Evolutionary conservation across 2,113 vertebrate genomes (phyloP).

Genomic region (Vimba vimba): DNA sequence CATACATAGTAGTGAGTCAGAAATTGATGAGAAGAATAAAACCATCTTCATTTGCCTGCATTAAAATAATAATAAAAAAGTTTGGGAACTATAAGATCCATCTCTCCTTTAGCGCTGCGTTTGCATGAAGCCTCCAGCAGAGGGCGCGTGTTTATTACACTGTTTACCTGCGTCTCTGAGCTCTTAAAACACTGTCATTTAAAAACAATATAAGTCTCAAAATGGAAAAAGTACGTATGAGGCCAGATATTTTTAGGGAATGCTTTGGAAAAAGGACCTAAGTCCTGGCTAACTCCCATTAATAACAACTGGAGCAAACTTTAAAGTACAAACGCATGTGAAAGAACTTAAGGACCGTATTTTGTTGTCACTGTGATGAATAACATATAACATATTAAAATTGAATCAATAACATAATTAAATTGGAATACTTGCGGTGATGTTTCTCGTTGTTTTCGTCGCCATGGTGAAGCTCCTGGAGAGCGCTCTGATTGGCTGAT

Average conservation of each 20-base stretch:
- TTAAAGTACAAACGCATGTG: neutral
- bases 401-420: neutral
- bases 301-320: neutral
- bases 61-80: neutral
- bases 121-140: neutral
- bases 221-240: neutral
- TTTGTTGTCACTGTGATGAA: neutral
- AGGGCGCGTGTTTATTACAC: neutral
- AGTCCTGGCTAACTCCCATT: neutral
- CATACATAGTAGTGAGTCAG: neutral
- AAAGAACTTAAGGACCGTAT: neutral
- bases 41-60: neutral
- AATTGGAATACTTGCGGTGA: neutral
- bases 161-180: neutral
- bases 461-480: neutral
- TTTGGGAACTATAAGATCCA: neutral
- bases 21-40: neutral
- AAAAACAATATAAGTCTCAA: neutral
- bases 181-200: neutral
- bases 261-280: neutral
- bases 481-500: constrained; percentile 24
- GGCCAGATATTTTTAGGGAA: neutral
- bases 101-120: neutral
- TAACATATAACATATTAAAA: too few relatives aligned
- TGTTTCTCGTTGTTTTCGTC: neutral